These are phyloP conservation scores for Leucophora obtusa DNA, from an alignment of 2,888 invertebrate species.

Conservation along the genomic window DNA sequence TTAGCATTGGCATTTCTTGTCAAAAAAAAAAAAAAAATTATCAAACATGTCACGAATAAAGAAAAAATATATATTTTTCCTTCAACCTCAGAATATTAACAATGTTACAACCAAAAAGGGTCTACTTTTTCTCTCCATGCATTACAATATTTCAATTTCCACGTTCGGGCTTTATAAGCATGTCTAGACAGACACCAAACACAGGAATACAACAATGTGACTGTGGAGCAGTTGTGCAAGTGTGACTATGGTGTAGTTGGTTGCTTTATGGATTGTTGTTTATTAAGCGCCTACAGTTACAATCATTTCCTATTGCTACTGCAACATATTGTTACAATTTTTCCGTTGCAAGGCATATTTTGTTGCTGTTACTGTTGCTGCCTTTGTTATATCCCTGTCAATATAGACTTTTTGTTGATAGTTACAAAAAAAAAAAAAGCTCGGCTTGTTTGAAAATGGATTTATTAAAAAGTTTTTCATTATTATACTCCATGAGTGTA, in stretches of 20 bases:
- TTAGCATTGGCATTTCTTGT: conserved; percentile 54
- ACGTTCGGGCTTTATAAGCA: conserved; percentile 58
- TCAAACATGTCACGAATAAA: conserved; percentile 62
- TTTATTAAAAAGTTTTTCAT: conserved; percentile 47
- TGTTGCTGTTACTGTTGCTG: not conserved
- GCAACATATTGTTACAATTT: conserved; percentile 48
- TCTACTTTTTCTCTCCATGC: not conserved
- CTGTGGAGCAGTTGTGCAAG: not conserved
- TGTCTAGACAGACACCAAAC: conserved; percentile 64
- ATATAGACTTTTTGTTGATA: conserved; percentile 1
- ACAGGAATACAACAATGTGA: conserved; percentile 36
- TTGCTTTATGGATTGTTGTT: conserved; percentile 5
- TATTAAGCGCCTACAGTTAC: conserved; percentile 58
- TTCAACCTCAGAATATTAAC: conserved; percentile 48
- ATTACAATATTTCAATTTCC: conserved; percentile 44
- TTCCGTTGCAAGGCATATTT: conserved; percentile 30
- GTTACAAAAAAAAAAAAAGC: not conserved
- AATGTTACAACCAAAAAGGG: conserved; percentile 39
- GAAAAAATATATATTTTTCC: conserved; percentile 40
- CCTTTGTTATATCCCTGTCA: conserved; percentile 14
- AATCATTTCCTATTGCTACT: conserved; percentile 59
- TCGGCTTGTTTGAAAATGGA: conserved; percentile 36
- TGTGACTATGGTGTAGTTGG: conserved; percentile 22
- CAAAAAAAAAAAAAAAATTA: conserved; percentile 53
- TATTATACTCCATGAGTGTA: not conserved